A percentile compares a stretch with the other conserved stretches of the same genome.
phyloP scores from a whole-genome alignment of 2,113 vertebrate genomes.

The Butastur rufipennis region DNA sequence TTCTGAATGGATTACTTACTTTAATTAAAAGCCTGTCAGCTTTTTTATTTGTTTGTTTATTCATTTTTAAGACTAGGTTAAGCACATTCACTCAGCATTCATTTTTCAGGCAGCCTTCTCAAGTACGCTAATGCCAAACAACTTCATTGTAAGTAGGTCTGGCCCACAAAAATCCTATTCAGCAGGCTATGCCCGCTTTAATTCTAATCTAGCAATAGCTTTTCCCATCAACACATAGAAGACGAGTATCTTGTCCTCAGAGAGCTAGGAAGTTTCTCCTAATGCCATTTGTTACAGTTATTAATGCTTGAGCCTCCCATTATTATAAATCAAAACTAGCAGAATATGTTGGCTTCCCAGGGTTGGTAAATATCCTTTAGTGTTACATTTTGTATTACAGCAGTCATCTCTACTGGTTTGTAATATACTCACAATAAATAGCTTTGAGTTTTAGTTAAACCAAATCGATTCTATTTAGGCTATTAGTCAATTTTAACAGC shows the following conservation, averaged over 20 bases:
- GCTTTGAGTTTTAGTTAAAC: neutral
- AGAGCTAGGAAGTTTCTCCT: neutral
- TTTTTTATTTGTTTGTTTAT: neutral
- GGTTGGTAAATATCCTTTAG: neutral
- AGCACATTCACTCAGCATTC: neutral
- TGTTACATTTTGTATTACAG: neutral
- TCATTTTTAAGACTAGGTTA: neutral
- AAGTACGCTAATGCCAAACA: neutral
- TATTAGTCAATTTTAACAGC: neutral
- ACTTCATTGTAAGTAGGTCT: neutral
- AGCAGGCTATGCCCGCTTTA: neutral
- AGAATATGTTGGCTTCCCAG: neutral
- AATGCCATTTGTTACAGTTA: neutral
- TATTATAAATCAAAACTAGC: neutral
- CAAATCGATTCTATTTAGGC: neutral
- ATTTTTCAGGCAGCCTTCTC: neutral
- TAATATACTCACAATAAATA: neutral
- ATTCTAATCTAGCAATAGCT: neutral
- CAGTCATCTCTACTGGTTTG: neutral
- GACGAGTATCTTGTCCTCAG: neutral
- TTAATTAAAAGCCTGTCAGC: neutral
- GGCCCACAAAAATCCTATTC: neutral
- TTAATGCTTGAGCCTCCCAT: neutral
- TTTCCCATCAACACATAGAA: neutral
- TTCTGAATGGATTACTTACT: neutral